phyloP scores from a whole-genome alignment of 2,113 vertebrate species.

The Syrrhaptes paradoxus region DNA sequence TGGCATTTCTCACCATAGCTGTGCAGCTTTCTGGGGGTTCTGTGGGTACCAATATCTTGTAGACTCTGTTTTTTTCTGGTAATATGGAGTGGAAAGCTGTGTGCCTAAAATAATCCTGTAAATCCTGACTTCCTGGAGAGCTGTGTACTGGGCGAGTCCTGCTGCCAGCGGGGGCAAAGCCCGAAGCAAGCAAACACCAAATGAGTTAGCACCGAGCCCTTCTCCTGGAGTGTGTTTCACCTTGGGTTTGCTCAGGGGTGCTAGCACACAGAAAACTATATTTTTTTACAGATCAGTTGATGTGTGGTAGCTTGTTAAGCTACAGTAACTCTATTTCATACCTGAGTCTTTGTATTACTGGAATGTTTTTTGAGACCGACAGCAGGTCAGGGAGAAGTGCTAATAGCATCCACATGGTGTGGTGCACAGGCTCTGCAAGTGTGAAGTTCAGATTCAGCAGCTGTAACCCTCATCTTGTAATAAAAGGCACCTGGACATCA shows the following conservation, averaged over 20 bases:
- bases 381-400: not conserved
- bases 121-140: not conserved
- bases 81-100: not conserved
- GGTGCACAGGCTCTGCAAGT: not conserved
- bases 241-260: not conserved
- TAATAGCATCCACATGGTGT: not conserved
- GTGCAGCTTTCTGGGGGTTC: too few relatives aligned
- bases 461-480: not conserved
- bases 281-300: not conserved
- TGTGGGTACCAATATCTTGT: fast-evolving
- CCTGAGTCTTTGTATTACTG: not conserved
- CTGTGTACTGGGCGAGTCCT: not conserved
- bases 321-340: not conserved
- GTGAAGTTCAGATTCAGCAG: not conserved
- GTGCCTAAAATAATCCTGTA: not conserved
- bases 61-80: not conserved
- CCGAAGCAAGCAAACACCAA: not conserved
- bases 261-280: not conserved
- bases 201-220: not conserved
- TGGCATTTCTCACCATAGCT: not conserved
- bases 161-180: not conserved
- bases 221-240: fast-evolving
- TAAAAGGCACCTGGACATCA: not conserved
- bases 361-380: not conserved
- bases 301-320: not conserved